A percentile compares a stretch with the other conserved stretches of the same genome.
Evolutionary conservation across 2,888 invertebrate genomes (phyloP).

Genomic region (Crocallis elinguaria): DNA sequence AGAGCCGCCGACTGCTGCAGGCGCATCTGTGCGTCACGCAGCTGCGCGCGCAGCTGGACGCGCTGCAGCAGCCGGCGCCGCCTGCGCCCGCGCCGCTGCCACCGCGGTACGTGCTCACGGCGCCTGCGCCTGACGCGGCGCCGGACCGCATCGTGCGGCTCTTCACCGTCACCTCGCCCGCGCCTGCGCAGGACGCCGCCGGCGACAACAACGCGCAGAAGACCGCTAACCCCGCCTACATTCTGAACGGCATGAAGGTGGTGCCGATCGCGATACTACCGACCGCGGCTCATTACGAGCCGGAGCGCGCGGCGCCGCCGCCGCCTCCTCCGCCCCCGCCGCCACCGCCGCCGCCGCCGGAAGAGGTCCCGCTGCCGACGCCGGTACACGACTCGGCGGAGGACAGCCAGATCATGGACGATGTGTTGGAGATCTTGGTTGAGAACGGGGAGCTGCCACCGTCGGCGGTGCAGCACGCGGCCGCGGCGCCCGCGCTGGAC

Average conservation of each 20-base stretch:
- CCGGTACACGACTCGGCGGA: slow-evolving; percentile 61
- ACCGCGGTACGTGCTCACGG: slow-evolving; percentile 73
- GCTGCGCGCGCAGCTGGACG: slow-evolving; percentile 87
- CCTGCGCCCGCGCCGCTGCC: slow-evolving; percentile 69
- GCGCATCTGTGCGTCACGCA: slow-evolving; percentile 84
- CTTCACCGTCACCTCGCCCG: slow-evolving; percentile 60
- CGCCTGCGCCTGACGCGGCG: slow-evolving; percentile 53
- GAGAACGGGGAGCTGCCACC: slow-evolving; percentile 96
- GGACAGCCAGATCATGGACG: slow-evolving; percentile 93
- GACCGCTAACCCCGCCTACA: slow-evolving; percentile 80
- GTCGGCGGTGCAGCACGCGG: slow-evolving; percentile 89
- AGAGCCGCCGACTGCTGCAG: slow-evolving; percentile 84
- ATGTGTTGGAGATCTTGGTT: slow-evolving; percentile 96
- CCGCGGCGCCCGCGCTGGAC: slow-evolving; percentile 74
- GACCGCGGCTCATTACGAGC: slow-evolving; percentile 70
- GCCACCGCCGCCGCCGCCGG: slow-evolving; percentile 62
- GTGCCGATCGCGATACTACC: slow-evolving; percentile 81
- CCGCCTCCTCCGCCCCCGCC: slow-evolving; percentile 66
- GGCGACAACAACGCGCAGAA: slow-evolving; percentile 40
- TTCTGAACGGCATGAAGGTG: slow-evolving; percentile 86
- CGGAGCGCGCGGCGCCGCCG: slow-evolving; percentile 60
- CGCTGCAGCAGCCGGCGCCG: slow-evolving; percentile 81
- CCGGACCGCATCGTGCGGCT: slow-evolving; percentile 61
- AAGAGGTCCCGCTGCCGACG: slow-evolving; percentile 40
- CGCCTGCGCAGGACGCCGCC: slow-evolving; percentile 51